Percentiles rank a stretch among this genome's conserved stretches.
Evolutionary conservation across 2,113 vertebrate genomes (phyloP).

Genomic region (Illadopsis cleaveri): DNA sequence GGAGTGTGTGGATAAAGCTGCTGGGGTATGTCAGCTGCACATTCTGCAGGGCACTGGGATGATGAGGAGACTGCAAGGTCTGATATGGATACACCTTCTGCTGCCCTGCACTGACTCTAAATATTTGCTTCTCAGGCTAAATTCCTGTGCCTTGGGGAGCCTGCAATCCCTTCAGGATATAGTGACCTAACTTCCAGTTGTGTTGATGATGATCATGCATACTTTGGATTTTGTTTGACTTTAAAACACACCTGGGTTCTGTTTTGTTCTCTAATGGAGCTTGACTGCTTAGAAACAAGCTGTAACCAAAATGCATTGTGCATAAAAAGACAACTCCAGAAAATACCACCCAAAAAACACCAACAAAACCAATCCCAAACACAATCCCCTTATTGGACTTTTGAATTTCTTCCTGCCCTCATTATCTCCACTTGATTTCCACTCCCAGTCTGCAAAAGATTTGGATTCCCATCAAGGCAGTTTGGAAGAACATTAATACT

Average conservation of each 20-base stretch:
- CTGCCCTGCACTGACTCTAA: not conserved
- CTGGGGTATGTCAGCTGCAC: not conserved
- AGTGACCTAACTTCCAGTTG: not conserved
- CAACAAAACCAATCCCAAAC: not conserved
- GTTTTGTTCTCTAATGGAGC: constrained; percentile 30
- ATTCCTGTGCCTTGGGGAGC: not conserved
- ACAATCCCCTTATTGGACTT: not conserved
- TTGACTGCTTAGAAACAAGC: constrained; percentile 21
- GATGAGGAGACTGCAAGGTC: not conserved
- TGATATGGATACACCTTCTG: not conserved
- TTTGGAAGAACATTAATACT: constrained; percentile 9
- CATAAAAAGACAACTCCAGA: not conserved
- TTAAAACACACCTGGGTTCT: constrained; percentile 34
- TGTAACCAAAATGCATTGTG: not conserved
- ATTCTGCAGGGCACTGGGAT: not conserved
- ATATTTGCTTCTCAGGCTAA: not conserved
- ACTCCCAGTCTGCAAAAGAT: constrained; percentile 8
- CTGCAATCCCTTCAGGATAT: not conserved
- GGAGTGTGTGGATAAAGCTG: not conserved
- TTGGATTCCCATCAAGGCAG: not conserved
- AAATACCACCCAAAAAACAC: not conserved
- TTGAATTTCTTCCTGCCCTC: constrained; percentile 36
- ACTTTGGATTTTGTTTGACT: not conserved
- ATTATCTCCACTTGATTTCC: not conserved
- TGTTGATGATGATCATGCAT: not conserved